phyloP scores from a whole-genome alignment of 2,113 vertebrate genomes.

The Chaetodon auriga region DNA sequence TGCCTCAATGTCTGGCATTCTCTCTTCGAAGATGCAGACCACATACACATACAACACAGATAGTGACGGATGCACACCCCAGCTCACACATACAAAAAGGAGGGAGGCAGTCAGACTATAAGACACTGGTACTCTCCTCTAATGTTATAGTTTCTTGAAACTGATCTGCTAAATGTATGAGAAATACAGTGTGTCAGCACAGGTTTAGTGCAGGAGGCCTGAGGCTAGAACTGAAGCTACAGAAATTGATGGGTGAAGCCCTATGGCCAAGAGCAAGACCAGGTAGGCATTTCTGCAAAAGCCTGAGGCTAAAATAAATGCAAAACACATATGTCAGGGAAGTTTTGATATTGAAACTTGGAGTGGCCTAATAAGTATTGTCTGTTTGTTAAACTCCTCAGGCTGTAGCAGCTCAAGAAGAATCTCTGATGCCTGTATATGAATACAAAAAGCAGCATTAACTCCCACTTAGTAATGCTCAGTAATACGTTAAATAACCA shows the following conservation, averaged over 20 bases:
- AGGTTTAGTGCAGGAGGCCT: constrained; percentile 43
- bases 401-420: background rate
- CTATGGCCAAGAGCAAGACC: constrained; percentile 41
- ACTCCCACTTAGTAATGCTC: background rate
- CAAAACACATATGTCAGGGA: constrained; percentile 12
- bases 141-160: constrained; percentile 43
- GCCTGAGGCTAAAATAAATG: constrained; percentile 38
- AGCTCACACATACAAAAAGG: constrained; percentile 33
- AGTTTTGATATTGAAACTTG: constrained; percentile 11
- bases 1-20: constrained; percentile 67
- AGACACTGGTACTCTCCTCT: background rate
- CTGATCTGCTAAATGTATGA: constrained; percentile 41
- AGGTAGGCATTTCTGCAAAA: constrained; percentile 34
- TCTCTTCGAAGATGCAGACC: constrained; percentile 66
- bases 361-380: background rate
- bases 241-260: constrained; percentile 63
- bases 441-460: constrained; percentile 11
- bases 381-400: constrained; percentile 4
- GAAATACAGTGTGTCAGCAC: constrained; percentile 48
- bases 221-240: constrained; percentile 38
- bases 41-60: constrained; percentile 44
- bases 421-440: background rate
- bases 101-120: constrained; percentile 7
- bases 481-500: background rate
- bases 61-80: constrained; percentile 39